Conservation (phyloP, 2,888 invertebrate genomes). For the Dastarcus helophoroides region DNA sequence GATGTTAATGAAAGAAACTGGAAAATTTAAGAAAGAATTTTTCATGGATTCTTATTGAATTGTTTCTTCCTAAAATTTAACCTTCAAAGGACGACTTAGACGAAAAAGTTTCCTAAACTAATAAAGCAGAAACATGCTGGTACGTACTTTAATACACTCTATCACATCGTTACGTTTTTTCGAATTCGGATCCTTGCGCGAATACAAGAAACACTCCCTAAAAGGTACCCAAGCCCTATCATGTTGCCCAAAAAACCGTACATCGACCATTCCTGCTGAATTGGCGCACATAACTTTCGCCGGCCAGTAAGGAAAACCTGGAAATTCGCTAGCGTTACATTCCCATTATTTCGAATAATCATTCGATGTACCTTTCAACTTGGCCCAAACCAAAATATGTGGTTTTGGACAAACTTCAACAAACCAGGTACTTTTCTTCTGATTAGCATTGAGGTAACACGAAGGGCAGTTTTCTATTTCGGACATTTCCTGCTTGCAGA, state of each 20-base stretch:
- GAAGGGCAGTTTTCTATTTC: conserved; percentile 91
- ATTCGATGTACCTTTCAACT: conserved; percentile 65
- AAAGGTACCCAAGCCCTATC: conserved; percentile 85
- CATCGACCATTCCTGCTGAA: conserved; percentile 62
- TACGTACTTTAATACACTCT: conserved; percentile 46
- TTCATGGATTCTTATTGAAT: background rate
- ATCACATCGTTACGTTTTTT: conserved; percentile 48
- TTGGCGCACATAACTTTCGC: conserved; percentile 77
- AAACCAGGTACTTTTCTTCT: conserved; percentile 75
- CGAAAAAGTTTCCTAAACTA: conserved; percentile 1
- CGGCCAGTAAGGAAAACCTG: conserved; percentile 93
- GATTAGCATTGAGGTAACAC: conserved; percentile 80
- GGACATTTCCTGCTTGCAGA: conserved; percentile 77
- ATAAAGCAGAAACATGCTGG: conserved; percentile 15
- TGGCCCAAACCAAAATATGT: conserved; percentile 90
- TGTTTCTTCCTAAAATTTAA: background rate
- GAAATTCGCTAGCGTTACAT: conserved; percentile 10
- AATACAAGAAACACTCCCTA: conserved; percentile 74
- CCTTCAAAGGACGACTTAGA: background rate
- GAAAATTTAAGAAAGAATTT: conserved; percentile 6
- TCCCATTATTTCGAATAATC: background rate
- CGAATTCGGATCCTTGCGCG: conserved; percentile 59
- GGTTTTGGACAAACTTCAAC: conserved; percentile 83
- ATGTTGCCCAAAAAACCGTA: conserved; percentile 90
- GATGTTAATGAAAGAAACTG: conserved; percentile 1